Conservation (phyloP, 2,113 vertebrate species). For the Hippopotamus amphibius region DNA sequence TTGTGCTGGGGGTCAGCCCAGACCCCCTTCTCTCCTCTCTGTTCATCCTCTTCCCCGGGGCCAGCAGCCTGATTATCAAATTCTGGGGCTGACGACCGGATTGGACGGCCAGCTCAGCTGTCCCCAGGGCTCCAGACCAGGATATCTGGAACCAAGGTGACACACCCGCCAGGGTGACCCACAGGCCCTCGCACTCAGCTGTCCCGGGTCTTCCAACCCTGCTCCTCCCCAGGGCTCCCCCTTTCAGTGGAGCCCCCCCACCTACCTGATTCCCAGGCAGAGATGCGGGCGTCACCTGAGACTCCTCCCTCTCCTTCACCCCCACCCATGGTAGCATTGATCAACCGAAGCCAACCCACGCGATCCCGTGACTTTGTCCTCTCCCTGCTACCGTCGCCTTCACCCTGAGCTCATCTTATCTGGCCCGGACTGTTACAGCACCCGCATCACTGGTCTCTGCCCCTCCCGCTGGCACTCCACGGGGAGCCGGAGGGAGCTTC, state of each 20-base stretch:
- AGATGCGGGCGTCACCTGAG: not conserved
- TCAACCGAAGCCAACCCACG: not conserved
- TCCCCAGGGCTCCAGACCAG: not conserved
- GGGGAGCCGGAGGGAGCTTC: not conserved
- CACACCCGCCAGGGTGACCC: rapidly evolving
- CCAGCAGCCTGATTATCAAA: not conserved
- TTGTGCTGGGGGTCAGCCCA: rapidly evolving
- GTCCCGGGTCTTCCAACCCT: rapidly evolving
- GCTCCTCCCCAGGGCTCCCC: not conserved
- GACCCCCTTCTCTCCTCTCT: not conserved
- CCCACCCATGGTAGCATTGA: not conserved
- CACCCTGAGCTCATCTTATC: not conserved
- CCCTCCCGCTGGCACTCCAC: not conserved
- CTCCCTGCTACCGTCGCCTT: not conserved
- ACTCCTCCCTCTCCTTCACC: not conserved
- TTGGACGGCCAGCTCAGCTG: rapidly evolving
- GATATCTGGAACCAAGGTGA: not conserved
- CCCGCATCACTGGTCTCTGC: not conserved
- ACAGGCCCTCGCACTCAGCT: not conserved
- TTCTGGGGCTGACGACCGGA: rapidly evolving
- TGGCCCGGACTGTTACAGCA: not conserved
- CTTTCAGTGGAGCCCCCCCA: not conserved
- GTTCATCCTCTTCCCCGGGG: rapidly evolving
- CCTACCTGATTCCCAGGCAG: not conserved
- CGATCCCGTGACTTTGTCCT: not conserved